phyloP scores from a whole-genome alignment of 2,797 vertebrate species.

The Forpus xanthops region DNA sequence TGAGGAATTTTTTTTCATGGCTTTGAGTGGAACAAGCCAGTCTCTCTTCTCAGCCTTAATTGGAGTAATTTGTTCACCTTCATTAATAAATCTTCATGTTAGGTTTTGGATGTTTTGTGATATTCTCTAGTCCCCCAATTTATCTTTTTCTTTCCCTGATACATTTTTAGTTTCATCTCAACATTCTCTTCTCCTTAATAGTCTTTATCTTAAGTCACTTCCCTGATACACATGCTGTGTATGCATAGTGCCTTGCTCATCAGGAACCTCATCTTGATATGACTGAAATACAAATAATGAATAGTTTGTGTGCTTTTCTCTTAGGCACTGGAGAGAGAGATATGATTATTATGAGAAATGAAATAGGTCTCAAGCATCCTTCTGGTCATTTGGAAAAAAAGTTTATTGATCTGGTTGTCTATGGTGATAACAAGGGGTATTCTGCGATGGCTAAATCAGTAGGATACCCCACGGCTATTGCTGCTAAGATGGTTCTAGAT shows the following conservation, averaged over 20 bases:
- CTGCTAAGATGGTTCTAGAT: conserved; percentile 91
- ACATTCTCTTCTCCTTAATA: background rate
- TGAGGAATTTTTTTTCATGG: background rate
- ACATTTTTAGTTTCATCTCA: background rate
- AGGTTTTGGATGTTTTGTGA: background rate
- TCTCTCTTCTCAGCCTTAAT: background rate
- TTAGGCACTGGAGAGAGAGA: conserved; percentile 85
- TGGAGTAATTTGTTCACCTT: background rate
- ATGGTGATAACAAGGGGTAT: conserved; percentile 88
- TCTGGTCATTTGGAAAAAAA: conserved; percentile 93
- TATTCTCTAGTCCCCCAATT: background rate
- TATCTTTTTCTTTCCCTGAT: background rate
- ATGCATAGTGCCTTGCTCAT: background rate
- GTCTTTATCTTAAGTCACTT: background rate
- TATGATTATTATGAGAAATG: conserved; percentile 92
- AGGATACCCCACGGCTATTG: conserved; percentile 91
- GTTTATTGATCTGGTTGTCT: conserved; percentile 89
- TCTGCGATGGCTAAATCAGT: conserved; percentile 98
- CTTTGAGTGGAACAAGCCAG: background rate
- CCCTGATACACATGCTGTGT: background rate
- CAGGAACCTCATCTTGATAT: background rate
- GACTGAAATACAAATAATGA: background rate
- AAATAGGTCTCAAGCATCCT: conserved; percentile 89
- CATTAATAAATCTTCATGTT: background rate
- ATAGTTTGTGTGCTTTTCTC: conserved; percentile 22